Evolutionary conservation across 2,113 vertebrate genomes (phyloP).

Genomic region (Prionailurus viverrinus): DNA sequence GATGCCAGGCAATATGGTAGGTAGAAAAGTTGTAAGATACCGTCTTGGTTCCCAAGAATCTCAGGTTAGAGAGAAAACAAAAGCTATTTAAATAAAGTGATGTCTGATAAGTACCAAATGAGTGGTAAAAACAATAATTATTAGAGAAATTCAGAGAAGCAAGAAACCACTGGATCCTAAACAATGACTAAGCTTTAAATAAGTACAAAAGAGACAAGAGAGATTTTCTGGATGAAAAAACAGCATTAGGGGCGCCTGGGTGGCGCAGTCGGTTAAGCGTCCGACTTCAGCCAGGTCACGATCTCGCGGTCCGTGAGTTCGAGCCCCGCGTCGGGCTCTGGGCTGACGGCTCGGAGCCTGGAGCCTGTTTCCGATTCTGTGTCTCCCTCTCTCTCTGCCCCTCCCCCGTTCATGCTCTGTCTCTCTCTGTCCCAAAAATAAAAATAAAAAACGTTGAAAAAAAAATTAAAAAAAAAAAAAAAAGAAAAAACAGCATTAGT

Average conservation of each 20-base stretch:
- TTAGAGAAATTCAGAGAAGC: constrained; percentile 18
- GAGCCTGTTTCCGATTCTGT: too few relatives aligned
- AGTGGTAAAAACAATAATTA: background rate
- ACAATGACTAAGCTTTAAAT: constrained; percentile 36
- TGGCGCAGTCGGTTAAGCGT: too few relatives aligned
- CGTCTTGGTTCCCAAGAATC: background rate
- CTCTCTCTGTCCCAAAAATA: too few relatives aligned
- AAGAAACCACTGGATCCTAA: background rate
- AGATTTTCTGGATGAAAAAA: constrained; percentile 25
- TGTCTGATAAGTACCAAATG: background rate
- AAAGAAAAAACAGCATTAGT: background rate
- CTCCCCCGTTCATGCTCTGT: too few relatives aligned
- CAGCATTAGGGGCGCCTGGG: background rate
- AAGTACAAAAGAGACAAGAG: constrained; percentile 52
- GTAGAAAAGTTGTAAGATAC: background rate
- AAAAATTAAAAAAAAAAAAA: too few relatives aligned
- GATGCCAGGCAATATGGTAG: background rate
- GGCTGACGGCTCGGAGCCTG: too few relatives aligned
- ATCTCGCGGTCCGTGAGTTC: too few relatives aligned
- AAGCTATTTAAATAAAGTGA: background rate
- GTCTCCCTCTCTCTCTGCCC: too few relatives aligned
- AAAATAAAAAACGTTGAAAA: too few relatives aligned
- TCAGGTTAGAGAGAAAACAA: background rate
- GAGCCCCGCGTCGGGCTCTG: too few relatives aligned
- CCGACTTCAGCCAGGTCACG: too few relatives aligned